Conservation (phyloP, 2,797 vertebrate species). For the Gephyroberyx darwinii region DNA sequence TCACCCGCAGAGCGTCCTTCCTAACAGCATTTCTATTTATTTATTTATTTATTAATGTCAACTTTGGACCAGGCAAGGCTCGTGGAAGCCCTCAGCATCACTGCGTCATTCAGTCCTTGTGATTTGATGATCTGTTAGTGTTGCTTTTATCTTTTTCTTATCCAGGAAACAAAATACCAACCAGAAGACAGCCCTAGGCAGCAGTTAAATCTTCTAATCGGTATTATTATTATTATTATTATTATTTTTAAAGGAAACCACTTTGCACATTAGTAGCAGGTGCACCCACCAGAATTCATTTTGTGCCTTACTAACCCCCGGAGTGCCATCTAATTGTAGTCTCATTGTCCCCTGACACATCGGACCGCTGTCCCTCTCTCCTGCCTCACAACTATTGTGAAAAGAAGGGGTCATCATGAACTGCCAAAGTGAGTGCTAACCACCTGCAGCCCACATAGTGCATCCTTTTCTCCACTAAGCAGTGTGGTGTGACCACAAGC, state of each 20-base stretch:
- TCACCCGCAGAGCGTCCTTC: background rate
- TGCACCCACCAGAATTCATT: constrained; percentile 37
- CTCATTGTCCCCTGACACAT: constrained; percentile 3
- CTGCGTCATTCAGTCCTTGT: constrained; percentile 71
- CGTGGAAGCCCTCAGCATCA: constrained; percentile 57
- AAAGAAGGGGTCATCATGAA: constrained; percentile 42
- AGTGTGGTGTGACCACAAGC: background rate
- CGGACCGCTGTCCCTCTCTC: background rate
- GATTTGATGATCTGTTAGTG: constrained; percentile 41
- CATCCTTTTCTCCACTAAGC: background rate
- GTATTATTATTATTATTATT: background rate
- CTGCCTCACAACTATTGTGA: constrained; percentile 38
- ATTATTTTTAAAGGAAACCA: background rate
- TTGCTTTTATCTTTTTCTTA: background rate
- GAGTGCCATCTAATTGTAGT: constrained; percentile 22
- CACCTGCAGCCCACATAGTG: background rate
- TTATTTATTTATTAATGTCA: constrained; percentile 31
- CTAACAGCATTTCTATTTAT: background rate
- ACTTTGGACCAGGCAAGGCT: constrained; percentile 29
- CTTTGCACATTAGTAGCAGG: constrained; percentile 33
- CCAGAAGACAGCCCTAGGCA: background rate
- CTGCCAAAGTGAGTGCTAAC: background rate
- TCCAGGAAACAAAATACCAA: background rate
- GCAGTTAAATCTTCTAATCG: background rate
- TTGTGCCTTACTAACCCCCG: constrained; percentile 7